Evolutionary conservation across 1,140 invertebrate genomes (phyloP), one percentile per base, ranked within the genome.

Genomic region (Meloidogyne chitwoodi): DNA sequence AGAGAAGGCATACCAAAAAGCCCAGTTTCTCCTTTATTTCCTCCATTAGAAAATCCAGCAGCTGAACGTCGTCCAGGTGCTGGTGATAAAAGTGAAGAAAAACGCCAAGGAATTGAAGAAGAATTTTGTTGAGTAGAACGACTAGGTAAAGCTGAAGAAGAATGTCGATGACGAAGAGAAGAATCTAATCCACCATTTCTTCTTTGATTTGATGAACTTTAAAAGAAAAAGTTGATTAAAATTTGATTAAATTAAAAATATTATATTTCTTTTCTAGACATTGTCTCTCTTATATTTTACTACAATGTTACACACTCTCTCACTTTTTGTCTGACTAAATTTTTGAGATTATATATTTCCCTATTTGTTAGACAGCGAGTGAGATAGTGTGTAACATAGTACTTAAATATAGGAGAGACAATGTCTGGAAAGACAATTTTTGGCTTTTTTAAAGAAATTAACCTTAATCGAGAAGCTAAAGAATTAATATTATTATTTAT

Each of bases 21-120:
- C 56, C 31, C 64, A 22, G 38, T 61, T 68, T 48, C 67, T 27
- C 67, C 67, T 12, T 14, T 44, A 44, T 38, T 68, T 44, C 68
- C 66, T n/a, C 66, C 68, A 61, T 70, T 70, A 27, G 68, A 70
- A 22, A 44, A 61, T 29, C 71, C 76, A 67, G 24, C 76, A 27
- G 70, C 74, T 26, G 82, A 41, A 22, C 82, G 83, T 4, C 81
- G 77, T 11, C 34, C 41, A 4, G 82, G 80, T 68, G 81, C 82
- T n/a, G 81, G 80, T 19, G 75, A 79, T 16, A 83, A 19, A 14
- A 83, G 56, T 19, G 81, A 81, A n/a, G 79, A 62, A 16, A 77
- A 63, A 4, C 81, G 81, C 82, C 81, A 84, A 0, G 82, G 81
- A 48, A 29, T 27, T 41, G 31, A 77, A 27, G 67, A 12, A 22